Base-by-base conservation (phyloP, 2,888 invertebrate genomes). In the Rhimphoctona megacephalus region DNA sequence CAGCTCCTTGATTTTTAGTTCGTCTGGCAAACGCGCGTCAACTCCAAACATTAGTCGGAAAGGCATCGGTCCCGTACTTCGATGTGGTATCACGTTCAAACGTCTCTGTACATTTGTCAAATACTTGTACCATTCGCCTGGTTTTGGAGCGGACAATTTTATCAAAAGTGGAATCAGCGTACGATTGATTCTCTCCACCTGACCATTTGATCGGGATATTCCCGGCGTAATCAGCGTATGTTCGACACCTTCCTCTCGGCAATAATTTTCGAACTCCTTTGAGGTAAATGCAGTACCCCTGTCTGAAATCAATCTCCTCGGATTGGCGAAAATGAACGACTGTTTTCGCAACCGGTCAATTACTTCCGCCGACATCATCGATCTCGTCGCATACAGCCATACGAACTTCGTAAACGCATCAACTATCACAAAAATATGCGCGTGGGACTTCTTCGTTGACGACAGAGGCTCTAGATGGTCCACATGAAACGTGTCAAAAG, bases 271-370 rank as follows among this genome's bases (percentile, higher is more conserved):
- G 33, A 80, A 80, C 11, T 77, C 76, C 19, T 90, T 78, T 6
- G 93, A 91, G 0, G 92, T 93, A 83, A 92, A 94, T 1, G 94
- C 93, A 6, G 92, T 88, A 5, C 93, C 93, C 83, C 90, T 85
- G 81, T 94, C 94, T 0, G 93, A 91, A 4, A 94, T 92, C 14
- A 94, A 92, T 64, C 90, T 88, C 22, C 77, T 81, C 8, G 94
- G 94, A 85, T 94, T 94, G 17, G 94, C 94, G 90, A 94, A 94
- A 7, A 83, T 87, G 14, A 87, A 85, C 73, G 92, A 91, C 70
- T 93, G 93, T 30, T 86, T 70, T n/a, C 78, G 81, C 2, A 94
- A 66, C 82, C 91, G 92, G 5, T 89, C 67, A 19, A 94, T 72
- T 0, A 91, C 91, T 79, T 94, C 93, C 25, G 87, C 87, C 0